Conservation (phyloP, 1,140 invertebrate genomes). For the Idris sp. region DNA sequence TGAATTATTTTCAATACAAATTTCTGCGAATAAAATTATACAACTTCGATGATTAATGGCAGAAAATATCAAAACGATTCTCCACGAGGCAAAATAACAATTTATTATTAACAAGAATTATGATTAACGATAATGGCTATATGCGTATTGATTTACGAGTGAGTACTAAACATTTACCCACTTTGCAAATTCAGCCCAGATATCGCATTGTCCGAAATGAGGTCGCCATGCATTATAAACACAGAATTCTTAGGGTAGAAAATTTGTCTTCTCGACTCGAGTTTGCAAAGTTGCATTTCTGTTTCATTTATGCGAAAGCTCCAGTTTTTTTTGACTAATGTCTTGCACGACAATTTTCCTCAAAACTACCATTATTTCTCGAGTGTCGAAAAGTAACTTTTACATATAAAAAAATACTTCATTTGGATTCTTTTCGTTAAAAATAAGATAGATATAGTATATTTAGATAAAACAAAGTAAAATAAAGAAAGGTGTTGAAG, state of each 20-base stretch:
- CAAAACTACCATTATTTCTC: no score
- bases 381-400: no score
- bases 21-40: neutral
- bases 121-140: conserved; percentile 44
- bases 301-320: conserved; percentile 20
- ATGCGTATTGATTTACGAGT: conserved; percentile 56
- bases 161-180: conserved; percentile 53
- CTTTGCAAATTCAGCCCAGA: conserved; percentile 62
- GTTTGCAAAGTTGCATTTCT: conserved; percentile 19
- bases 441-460: no score
- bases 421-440: no score
- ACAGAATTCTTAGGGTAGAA: conserved; percentile 39
- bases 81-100: conserved; percentile 31
- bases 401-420: no score
- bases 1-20: no score
- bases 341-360: no score
- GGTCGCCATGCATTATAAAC: conserved; percentile 60
- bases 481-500: no score
- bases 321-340: conserved; percentile 25
- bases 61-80: conserved; percentile 11
- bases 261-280: conserved; percentile 23
- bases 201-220: conserved; percentile 57
- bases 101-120: conserved; percentile 44
- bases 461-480: no score
- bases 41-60: conserved; percentile 5